phyloP scores from a whole-genome alignment of 2,888 invertebrate genomes.

The Drosophila fungiperda region DNA sequence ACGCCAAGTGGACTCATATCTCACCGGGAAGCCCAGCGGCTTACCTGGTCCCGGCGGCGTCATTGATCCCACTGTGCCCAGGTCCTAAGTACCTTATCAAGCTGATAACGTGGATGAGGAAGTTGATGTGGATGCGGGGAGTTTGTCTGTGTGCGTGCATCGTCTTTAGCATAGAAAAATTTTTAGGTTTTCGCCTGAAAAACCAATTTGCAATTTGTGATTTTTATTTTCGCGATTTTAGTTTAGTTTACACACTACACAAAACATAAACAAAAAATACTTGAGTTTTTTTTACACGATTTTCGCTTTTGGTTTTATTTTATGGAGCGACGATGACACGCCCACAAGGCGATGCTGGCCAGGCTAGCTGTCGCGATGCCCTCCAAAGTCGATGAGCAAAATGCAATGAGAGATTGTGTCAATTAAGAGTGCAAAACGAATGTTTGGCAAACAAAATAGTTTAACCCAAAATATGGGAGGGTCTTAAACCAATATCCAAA shows the following conservation, averaged over 20 bases:
- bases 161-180: constrained; percentile 70
- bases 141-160: constrained; percentile 69
- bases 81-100: constrained; percentile 56
- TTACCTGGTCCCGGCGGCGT: constrained; percentile 98
- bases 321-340: constrained; percentile 42
- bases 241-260: constrained; percentile 67
- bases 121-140: constrained; percentile 32
- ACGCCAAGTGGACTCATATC: constrained; percentile 94
- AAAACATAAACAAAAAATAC: constrained; percentile 58
- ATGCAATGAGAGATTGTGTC: constrained; percentile 45
- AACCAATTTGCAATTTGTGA: constrained; percentile 71
- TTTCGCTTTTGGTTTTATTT: constrained; percentile 56
- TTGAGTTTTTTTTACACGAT: constrained; percentile 69
- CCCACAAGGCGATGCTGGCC: constrained; percentile 37
- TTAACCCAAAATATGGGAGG: constrained; percentile 28
- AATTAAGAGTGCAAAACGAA: constrained; percentile 69
- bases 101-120: constrained; percentile 12
- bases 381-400: constrained; percentile 55
- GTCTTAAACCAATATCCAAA: constrained; percentile 59
- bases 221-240: constrained; percentile 79
- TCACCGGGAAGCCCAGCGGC: constrained; percentile 90
- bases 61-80: constrained; percentile 84
- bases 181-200: constrained; percentile 36
- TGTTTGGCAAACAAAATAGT: constrained; percentile 29
- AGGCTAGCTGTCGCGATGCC: constrained; percentile 57